Base-by-base conservation (phyloP, 2,888 invertebrate species). In the Mesorhabditis belari region DNA sequence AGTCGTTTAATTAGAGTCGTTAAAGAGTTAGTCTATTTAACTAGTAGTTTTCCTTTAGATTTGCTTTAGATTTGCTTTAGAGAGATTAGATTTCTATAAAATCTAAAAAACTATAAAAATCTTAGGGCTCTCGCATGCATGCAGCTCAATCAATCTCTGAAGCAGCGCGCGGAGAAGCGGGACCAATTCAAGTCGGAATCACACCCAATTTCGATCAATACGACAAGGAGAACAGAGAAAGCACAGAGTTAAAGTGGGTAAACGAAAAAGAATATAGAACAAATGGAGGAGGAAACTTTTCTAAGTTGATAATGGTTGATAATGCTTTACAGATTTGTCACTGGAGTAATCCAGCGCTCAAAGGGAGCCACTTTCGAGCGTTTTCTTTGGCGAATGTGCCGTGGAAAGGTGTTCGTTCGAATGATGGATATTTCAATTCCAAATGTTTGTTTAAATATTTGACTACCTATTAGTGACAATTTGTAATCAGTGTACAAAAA, bases 381-480 rank as follows among this genome's bases (percentile, higher is more conserved):
- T 28, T 92, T 96, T 90, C 83, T 98, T 73, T 96, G 96, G 95
- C 87, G 95, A 74, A 93, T 93, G 53, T 95, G 94, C 81, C 87
- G 94, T 64, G 95, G 95, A 70, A 93, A 95, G 92, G 78, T 79
- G 44, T 78, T 68, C 66, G 62, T 71, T 27, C 67, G 76, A 25
- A 70, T 74, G 23, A 58, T 67, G 5, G 73, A 72, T 55, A 69
- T 77, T 58, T 25, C 25, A 27, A 65, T 35, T n/a, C 44, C 44
- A 35, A 9, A 9, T 9, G 44, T 35, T 17, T 35, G 44, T n/a
- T 35, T n/a, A n/a, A n/a, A n/a, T n/a, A n/a, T n/a, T n/a, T n/a
- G n/a, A n/a, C n/a, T n/a, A n/a, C n/a, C n/a, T n/a, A n/a, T n/a
- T n/a, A n/a, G n/a, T n/a, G n/a, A n/a, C n/a, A n/a, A n/a, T n/a